Conservation (phyloP, 2,888 invertebrate genomes). For the Busseola fusca region DNA sequence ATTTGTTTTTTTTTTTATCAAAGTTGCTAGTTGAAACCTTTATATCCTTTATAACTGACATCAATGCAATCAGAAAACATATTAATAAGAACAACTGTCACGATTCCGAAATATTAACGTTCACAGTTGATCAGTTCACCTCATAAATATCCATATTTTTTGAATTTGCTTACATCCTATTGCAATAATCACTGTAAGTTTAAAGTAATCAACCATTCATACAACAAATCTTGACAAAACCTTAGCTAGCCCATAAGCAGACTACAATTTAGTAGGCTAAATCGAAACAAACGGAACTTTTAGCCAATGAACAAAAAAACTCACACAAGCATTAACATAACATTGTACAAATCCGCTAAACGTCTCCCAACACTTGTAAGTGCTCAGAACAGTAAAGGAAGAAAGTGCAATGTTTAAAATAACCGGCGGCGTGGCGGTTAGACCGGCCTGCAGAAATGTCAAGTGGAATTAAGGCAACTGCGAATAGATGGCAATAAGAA, state of each 20-base stretch:
- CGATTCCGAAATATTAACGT: too few relatives aligned
- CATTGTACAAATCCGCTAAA: neutral
- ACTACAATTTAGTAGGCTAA: neutral
- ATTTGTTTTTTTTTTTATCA: too few relatives aligned
- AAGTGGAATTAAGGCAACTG: conserved; percentile 54
- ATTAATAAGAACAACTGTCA: too few relatives aligned
- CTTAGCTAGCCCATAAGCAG: neutral
- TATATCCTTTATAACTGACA: too few relatives aligned
- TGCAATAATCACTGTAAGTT: too few relatives aligned
- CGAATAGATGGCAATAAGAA: conserved; percentile 68
- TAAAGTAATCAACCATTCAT: too few relatives aligned
- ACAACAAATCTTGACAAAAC: neutral
- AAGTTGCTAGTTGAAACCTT: too few relatives aligned
- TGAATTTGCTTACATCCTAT: too few relatives aligned
- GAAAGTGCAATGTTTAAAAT: conserved; percentile 56
- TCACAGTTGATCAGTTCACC: too few relatives aligned
- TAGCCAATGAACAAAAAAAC: neutral
- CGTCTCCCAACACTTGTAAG: conserved; percentile 29
- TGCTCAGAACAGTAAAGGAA: conserved; percentile 44
- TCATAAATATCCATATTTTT: too few relatives aligned
- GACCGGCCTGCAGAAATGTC: conserved; percentile 56
- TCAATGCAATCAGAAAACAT: too few relatives aligned
- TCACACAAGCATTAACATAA: neutral
- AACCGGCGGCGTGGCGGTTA: conserved; percentile 37
- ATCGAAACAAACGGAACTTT: neutral